Base-by-base conservation (phyloP, 2,113 vertebrate genomes). In the Theristicus caerulescens region DNA sequence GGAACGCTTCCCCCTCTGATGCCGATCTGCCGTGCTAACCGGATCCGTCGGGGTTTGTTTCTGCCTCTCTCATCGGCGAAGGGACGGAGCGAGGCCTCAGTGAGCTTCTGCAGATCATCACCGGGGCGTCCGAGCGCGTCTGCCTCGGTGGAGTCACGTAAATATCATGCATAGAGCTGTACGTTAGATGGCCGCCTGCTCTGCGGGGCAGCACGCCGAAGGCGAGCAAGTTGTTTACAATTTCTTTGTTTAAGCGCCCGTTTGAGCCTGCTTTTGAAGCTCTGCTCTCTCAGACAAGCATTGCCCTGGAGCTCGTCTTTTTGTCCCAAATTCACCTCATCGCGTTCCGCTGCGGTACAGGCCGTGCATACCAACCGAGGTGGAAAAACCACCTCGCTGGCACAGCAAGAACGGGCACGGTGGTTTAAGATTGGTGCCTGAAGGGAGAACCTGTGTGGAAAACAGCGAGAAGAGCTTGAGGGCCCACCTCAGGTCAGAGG, bases 11-110 rank as follows among this genome's bases (percentile, higher is more conserved):
- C 27, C 36, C 15, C 36, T 12, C 16, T 7, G 25, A 16, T 31
- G 7, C 47, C 0, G 2, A 10, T 3, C 34, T 32, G 38, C 18
- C 0, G 1, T 5, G 7, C 25, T 26, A 3, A 6, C 2, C 3
- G 15, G 49, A 14, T 26, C 78, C 1, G 0, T 3, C 4, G 31
- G 4, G 67, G 8, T 61, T 90, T 17, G 34, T 14, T 22, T 22
- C 27, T 71, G 64, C 57, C 47, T 26, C 49, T 15, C 72, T 12
- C 26, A 0, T 3, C 27, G 9, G 36, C 3, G 49, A 51, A 6
- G 66, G 36, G 49, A 3, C 0, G 8, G 29, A 44, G 20, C 0
- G 9, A 80, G 27, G 31, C 51, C 47, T 19, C 36, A 0, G 17
- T 1, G 40, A 29, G 49, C 6, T 13, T 25, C 5, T 31, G 46